Base-by-base conservation (phyloP, 2,888 invertebrate species). In the Nymphalis urticae region DNA sequence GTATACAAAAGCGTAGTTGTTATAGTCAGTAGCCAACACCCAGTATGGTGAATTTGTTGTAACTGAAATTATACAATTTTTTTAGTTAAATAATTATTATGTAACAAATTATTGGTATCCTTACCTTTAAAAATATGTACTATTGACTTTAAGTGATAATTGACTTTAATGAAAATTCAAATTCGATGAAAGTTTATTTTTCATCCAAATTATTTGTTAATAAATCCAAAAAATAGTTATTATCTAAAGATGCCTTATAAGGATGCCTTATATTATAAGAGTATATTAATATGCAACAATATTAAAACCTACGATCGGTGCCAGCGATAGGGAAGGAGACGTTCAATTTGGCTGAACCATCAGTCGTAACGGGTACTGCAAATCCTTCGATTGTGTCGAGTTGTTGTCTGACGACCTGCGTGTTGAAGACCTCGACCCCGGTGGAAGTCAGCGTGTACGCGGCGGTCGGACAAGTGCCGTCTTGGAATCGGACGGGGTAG, bases 21-120 rank as follows among this genome's bases (percentile, higher is more conserved):
- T 81, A 79, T 96, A 96, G 81, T 96, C 95, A 0, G 95, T 95
- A 17, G 89, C 93, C 47, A 96, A 77, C 1, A 96, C 87, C 95
- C 95, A 95, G 79, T 95, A 90, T 51, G 85, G 82, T 0, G 84
- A 78, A 6, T 64, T 53, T 8, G 73, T 71, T 0, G 82, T 81
- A 0, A 72, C 90, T 90, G 81, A 66, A 76, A 86, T 67, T 48
- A 66, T 68, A 36, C 61, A 54, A 67, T 53, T 48, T 4, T 3
- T 21, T 61, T 48, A 42, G n/a, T 5, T 8, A 61, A 5, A 32
- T 32, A 32, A 32, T 32, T 6, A 13, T 13, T 4, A 42, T 13
- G 3, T 13, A 10, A 42, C 10, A 42, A 32, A 13, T 42, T 42
- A 42, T 42, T 42, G 13, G 42, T 4, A 42, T 13, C 42, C 42